These are phyloP conservation scores for Fragum whitleyi DNA, from an alignment of 2,888 invertebrate genomes.

Conservation along the genomic window DNA sequence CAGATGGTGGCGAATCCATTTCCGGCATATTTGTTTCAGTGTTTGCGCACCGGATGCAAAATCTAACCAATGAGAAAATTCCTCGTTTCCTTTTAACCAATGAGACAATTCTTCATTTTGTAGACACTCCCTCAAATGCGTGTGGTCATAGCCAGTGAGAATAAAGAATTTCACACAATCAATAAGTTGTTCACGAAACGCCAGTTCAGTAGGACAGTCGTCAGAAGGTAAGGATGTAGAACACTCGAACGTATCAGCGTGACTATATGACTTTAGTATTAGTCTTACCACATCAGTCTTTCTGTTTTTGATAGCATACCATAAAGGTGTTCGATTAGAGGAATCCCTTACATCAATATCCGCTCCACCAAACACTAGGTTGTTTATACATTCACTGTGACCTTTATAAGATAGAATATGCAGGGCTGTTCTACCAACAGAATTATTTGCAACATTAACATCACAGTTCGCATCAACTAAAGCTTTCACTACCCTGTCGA, in stretches of 20 bases:
- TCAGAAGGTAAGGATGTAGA: constrained; percentile 57
- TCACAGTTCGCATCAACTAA: constrained; percentile 75
- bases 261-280: constrained; percentile 79
- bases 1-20: constrained; percentile 79
- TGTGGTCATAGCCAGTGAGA: constrained; percentile 78
- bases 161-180: constrained; percentile 80
- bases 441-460: constrained; percentile 76
- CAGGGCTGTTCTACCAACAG: constrained; percentile 74
- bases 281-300: constrained; percentile 75
- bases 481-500: constrained; percentile 77
- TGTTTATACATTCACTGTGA: constrained; percentile 77
- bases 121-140: constrained; percentile 71
- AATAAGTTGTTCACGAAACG: constrained; percentile 69
- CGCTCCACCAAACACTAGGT: constrained; percentile 75
- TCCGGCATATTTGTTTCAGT: constrained; percentile 79
- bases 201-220: constrained; percentile 74
- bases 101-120: constrained; percentile 54
- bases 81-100: constrained; percentile 62
- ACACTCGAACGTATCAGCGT: constrained; percentile 77
- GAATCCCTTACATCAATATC: constrained; percentile 76
- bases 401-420: constrained; percentile 83
- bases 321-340: constrained; percentile 76
- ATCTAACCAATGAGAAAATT: constrained; percentile 75
- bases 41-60: constrained; percentile 76
- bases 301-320: constrained; percentile 80